Evolutionary conservation across 2,113 vertebrate species (phyloP).

Genomic region (Apaloderma vittatum): DNA sequence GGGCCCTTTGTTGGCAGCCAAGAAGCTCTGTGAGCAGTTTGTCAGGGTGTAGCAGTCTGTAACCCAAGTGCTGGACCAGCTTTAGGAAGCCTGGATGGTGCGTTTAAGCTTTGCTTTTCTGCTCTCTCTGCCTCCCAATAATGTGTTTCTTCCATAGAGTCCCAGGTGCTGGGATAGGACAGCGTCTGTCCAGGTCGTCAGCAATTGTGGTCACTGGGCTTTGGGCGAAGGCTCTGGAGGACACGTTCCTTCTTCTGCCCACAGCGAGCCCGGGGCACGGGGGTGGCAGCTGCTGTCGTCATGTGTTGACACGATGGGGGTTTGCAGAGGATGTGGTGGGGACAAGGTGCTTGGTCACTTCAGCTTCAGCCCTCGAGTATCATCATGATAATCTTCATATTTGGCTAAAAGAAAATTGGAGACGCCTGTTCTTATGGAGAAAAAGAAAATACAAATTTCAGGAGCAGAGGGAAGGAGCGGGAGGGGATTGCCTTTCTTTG

Average conservation of each 20-base stretch:
- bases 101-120: neutral
- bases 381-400: neutral
- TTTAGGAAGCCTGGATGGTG: rapidly evolving
- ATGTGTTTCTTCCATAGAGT: rapidly evolving
- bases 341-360: neutral
- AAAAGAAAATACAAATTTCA: neutral
- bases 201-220: rapidly evolving
- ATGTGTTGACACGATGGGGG: rapidly evolving
- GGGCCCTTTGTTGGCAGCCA: too few relatives aligned
- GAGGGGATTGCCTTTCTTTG: slow-evolving; percentile 45
- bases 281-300: rapidly evolving
- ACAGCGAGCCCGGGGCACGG: rapidly evolving
- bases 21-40: neutral
- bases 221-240: neutral
- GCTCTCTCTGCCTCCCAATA: rapidly evolving
- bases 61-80: rapidly evolving
- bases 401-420: neutral
- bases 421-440: rapidly evolving
- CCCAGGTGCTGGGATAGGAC: rapidly evolving
- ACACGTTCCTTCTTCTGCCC: rapidly evolving
- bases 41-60: neutral
- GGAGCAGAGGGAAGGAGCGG: neutral
- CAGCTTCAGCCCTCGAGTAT: neutral
- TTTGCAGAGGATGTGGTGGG: neutral
- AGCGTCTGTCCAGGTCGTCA: rapidly evolving